phyloP scores from a whole-genome alignment of 2,113 vertebrate species.

The Narcine bancroftii region DNA sequence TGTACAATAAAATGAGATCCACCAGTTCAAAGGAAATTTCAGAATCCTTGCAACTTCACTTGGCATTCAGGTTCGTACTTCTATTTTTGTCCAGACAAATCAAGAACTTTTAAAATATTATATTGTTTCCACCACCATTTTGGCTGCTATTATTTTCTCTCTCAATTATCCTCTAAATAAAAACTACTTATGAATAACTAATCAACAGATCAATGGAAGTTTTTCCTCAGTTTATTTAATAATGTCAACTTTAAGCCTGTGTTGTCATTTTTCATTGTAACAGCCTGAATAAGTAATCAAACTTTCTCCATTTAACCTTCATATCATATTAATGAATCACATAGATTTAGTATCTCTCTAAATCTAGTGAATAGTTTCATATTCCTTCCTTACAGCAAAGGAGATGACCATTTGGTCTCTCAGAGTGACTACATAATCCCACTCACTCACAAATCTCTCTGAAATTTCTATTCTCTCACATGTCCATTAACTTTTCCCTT shows the following conservation, averaged over 20 bases:
- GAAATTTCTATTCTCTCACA: too few species aligned
- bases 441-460: too few species aligned
- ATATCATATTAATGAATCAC: background rate
- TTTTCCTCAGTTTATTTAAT: too few species aligned
- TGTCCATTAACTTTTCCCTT: too few species aligned
- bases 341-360: background rate
- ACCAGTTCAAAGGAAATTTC: background rate
- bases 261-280: too few species aligned
- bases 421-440: too few species aligned
- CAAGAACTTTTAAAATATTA: background rate
- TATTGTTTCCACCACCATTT: background rate
- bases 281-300: background rate
- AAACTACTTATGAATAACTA: too few species aligned
- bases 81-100: background rate
- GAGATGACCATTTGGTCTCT: too few species aligned
- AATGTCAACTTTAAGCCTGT: too few species aligned
- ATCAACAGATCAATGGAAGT: too few species aligned
- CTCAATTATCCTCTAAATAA: background rate
- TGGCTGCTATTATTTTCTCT: background rate
- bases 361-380: too few species aligned
- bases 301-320: background rate
- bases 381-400: too few species aligned
- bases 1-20: background rate
- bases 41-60: background rate
- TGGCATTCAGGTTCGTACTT: background rate